Evolutionary conservation across 1,140 invertebrate species (phyloP), one percentile per base, ranked within the genome.

Genomic region (Formica selysi): DNA sequence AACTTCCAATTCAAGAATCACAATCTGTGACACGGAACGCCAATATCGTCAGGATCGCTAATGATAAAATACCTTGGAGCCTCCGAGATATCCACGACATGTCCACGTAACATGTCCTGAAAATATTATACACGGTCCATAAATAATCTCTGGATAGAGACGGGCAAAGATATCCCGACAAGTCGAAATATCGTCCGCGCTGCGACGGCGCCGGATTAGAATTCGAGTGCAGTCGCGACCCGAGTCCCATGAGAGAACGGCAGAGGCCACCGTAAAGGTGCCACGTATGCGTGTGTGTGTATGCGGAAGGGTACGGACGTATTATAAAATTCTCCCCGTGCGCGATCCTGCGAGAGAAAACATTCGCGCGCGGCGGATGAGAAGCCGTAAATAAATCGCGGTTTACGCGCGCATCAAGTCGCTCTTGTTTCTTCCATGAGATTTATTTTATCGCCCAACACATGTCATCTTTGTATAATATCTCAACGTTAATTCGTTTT

Each of bases 101-200:
- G 48, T 54, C 2, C 36, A 29, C 16, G 54, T 62, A 67, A 83
- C 83, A 81, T 85, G 86, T 89, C 85, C 65, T 67, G 86, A 91
- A 51, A 51, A 91, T 93, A 89, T 92, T 90, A 83, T 65, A 90
- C 71, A 54, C 16, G 38, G 4, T 36, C 59, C 89, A 91, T 93
- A 93, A 92, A 93, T 92, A 93, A 93, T 91, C 83, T 74, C 61
- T 68, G 54, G 59, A 86, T 64, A 85, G 67, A 81, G 85, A 59
- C 76, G 54, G 70, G 89, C 73, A 86, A 89, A 87, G 88, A 91
- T 91, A 76, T 89, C 78, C 61, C 91, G 90, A 90, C 89, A 89
- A 90, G 88, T 90, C 92, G 92, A 93, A 92, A 93, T 93, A 93
- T 91, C 91, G 89, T 90, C 87, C 86, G 67, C 89, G 86, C 19